Evolutionary conservation across 1,140 invertebrate species (phyloP).

Genomic region (Neoseiulus cucumeris): DNA sequence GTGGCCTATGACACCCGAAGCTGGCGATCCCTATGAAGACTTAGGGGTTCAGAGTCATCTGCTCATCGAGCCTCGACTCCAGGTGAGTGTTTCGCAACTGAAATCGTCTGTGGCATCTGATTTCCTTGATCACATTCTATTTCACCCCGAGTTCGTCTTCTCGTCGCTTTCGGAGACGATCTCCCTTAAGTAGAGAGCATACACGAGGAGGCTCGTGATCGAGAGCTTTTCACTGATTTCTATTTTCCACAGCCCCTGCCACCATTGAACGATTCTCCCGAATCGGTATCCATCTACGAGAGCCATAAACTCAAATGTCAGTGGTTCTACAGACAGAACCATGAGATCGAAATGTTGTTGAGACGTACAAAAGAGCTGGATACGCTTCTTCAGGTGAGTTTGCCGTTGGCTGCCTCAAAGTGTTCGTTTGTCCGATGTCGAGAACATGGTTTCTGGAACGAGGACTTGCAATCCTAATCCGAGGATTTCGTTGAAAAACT

Average conservation of each 20-base stretch:
- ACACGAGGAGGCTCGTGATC: too few species aligned
- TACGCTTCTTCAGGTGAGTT: background rate
- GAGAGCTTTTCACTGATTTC: too few species aligned
- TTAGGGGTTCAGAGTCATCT: slow-evolving; percentile 2
- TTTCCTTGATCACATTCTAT: too few species aligned
- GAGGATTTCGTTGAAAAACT: background rate
- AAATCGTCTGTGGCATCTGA: too few species aligned
- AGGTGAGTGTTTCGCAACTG: background rate
- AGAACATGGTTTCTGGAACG: background rate
- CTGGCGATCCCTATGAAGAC: background rate
- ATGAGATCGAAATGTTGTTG: background rate
- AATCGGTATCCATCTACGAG: background rate
- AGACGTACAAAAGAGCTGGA: background rate
- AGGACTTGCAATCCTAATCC: background rate
- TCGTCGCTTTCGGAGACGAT: too few species aligned
- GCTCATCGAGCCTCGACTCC: background rate
- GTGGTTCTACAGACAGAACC: background rate
- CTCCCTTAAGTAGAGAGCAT: too few species aligned
- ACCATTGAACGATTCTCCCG: background rate
- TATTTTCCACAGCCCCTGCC: background rate
- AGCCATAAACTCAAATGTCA: background rate
- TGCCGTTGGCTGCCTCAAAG: background rate
- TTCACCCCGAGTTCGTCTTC: too few species aligned
- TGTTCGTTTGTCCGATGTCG: background rate
- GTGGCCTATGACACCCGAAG: background rate